Conservation (phyloP, 2,888 invertebrate species). For the Xestia rhomboidea region DNA sequence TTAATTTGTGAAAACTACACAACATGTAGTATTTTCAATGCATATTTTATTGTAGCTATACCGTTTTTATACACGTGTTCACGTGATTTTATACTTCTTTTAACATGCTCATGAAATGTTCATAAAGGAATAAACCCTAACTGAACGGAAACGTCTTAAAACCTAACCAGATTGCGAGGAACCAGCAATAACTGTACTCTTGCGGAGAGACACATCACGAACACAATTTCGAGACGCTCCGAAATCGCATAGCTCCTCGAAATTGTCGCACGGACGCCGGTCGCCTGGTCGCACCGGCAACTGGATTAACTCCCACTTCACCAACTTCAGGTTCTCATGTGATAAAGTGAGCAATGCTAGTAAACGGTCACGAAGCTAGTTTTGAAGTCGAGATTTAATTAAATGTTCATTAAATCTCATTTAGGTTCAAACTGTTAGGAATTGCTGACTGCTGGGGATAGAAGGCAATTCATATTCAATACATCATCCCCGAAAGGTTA, state of each 20-base stretch:
- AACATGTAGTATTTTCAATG: neutral
- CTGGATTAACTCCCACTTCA: constrained; percentile 4
- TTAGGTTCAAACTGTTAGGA: neutral
- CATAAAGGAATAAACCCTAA: neutral
- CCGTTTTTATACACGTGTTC: neutral
- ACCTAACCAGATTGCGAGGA: neutral
- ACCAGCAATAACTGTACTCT: neutral
- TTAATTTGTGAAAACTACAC: neutral
- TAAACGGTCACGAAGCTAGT: neutral
- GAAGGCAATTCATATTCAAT: neutral
- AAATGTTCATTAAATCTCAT: constrained; percentile 3
- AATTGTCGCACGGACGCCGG: neutral
- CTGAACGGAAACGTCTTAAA: neutral
- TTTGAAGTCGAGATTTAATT: neutral
- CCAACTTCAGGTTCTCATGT: neutral
- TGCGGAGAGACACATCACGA: neutral
- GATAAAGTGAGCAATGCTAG: neutral
- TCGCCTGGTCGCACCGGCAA: neutral
- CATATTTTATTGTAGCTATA: neutral
- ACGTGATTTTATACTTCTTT: neutral
- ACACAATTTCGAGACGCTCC: constrained; percentile 5
- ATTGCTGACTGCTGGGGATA: neutral
- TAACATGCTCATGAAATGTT: neutral
- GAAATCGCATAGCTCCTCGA: neutral
- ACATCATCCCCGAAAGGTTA: neutral